Percentiles rank a stretch among this genome's conserved stretches.
Evolutionary conservation across 2,888 invertebrate genomes (phyloP).

Genomic region (Frankliniella intonsa): DNA sequence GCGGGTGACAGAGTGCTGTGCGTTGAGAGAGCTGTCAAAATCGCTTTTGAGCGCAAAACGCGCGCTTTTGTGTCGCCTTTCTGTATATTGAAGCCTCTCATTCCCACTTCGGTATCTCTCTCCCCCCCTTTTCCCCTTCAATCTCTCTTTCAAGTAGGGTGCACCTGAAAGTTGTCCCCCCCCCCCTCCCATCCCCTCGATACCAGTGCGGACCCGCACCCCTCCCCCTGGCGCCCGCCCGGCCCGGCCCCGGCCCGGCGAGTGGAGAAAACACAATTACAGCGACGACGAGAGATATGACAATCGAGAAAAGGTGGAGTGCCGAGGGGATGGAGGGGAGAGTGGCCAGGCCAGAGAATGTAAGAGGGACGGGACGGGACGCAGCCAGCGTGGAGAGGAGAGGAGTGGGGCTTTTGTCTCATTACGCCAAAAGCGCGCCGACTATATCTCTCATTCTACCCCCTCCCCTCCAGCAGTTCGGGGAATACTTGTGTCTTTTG

Average conservation of each 20-base stretch:
- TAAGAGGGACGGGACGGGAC: neutral
- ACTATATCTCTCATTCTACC: constrained; percentile 8
- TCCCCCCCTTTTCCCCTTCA: neutral
- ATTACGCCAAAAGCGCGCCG: constrained; percentile 18
- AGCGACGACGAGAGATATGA: constrained; percentile 17
- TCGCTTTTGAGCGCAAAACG: no score
- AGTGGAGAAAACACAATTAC: constrained; percentile 25
- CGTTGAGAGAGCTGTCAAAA: no score
- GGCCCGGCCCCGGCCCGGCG: neutral
- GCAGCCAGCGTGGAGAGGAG: neutral
- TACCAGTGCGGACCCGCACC: no score
- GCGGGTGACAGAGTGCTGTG: no score
- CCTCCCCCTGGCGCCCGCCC: no score
- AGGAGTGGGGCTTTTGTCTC: constrained; percentile 7
- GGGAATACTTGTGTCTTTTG: no score
- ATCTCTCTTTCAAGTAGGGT: neutral
- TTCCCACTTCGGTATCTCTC: no score
- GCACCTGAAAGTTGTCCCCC: neutral
- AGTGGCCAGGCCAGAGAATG: neutral
- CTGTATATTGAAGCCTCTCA: neutral
- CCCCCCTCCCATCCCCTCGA: neutral
- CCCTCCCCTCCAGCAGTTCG: neutral
- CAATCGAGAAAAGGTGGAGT: constrained; percentile 20
- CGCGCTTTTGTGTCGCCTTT: neutral
- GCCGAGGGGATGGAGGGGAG: neutral